Base-by-base conservation (phyloP, 2,113 vertebrate genomes). In the Microtus richardsoni region DNA sequence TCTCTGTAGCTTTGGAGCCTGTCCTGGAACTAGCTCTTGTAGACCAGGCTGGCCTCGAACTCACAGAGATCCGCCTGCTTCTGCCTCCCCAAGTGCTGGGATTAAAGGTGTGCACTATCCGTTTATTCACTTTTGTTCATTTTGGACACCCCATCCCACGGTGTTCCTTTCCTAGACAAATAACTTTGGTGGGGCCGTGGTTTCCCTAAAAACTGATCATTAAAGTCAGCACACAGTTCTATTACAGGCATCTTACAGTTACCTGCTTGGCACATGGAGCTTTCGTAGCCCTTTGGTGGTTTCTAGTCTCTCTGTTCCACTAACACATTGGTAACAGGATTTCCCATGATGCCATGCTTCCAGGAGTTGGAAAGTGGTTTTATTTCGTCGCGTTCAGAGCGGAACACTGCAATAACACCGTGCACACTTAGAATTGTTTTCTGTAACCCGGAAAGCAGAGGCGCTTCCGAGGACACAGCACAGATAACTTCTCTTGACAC, bases 391-490 rank as follows among this genome's bases (percentile, higher is more conserved):
- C 80, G 86, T 41, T 60, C 97, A 83, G 71, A 94, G 52, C 36
- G 58, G 70, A 82, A 58, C 73, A n/a, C 33, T 4, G 62, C 58
- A 47, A 74, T 89, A 89, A 68, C 36, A 49, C 52, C 90, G 33
- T 77, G 44, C 58, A 95, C 66, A 85, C 49, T 84, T 75, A 89
- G 68, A 93, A 95, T 41, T 96, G 75, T 75, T 95, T 88, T 95
- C 64, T 78, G 64, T 88, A 88, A 93, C 58, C 30, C 47, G 17
- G 58, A 75, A 85, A 33, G 60, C 8, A 92, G 78, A 91, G 36
- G 52, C 52, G 17, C 88, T 89, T 91, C n/a, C 12, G 82, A 93
- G 90, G 62, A 86, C 87, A 80, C 2, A 70, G 71, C 8, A 60
- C 16, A 49, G 39, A 44, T 68, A 92, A 96, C 70, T 44, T 90